phyloP scores from a whole-genome alignment of 2,113 vertebrate species.

The Mesoclemmys tuberculata region DNA sequence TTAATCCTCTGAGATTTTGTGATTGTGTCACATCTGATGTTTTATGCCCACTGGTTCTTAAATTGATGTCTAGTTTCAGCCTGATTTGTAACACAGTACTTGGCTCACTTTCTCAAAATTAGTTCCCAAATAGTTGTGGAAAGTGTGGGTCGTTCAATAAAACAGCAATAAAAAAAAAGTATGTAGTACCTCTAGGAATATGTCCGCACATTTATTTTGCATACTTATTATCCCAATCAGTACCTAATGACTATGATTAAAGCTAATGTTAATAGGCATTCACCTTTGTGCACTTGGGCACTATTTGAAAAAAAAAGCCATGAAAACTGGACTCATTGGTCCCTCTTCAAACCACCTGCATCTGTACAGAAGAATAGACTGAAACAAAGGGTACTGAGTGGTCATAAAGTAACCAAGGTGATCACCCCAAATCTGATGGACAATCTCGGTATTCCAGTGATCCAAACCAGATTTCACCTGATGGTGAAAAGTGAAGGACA shows the following conservation, averaged over 20 bases:
- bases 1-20: neutral
- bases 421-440: neutral
- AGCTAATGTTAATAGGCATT: neutral
- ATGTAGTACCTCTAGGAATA: neutral
- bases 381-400: neutral
- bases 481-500: neutral
- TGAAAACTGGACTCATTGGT: neutral
- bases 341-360: neutral
- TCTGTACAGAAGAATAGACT: neutral
- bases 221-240: neutral
- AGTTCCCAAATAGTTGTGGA: neutral
- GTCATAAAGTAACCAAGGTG: fast-evolving
- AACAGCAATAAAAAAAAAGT: neutral
- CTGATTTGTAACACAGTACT: neutral
- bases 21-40: neutral
- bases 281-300: neutral
- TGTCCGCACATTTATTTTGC: neutral
- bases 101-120: conserved; percentile 10
- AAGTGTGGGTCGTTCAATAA: neutral
- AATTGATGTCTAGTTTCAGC: conserved; percentile 5
- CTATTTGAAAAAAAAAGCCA: neutral
- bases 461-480: neutral
- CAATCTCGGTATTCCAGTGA: neutral
- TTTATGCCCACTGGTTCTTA: neutral
- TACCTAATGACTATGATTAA: neutral